Conservation (phyloP, 2,888 invertebrate genomes). For the Hirtodrosophila duncani region DNA sequence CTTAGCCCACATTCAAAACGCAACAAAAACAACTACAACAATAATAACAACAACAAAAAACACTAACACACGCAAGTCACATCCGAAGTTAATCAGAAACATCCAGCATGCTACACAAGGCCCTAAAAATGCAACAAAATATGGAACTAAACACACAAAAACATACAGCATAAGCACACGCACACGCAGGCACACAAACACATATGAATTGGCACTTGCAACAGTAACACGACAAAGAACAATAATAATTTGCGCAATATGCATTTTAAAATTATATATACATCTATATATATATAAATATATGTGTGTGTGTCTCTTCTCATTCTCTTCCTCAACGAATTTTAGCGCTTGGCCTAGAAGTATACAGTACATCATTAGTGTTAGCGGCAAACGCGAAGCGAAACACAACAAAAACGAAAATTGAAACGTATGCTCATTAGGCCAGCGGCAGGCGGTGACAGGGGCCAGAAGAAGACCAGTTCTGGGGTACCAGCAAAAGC, state of each 20-base stretch:
- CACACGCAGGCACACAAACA: slow-evolving; percentile 18
- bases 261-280: slow-evolving; percentile 57
- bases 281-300: no score
- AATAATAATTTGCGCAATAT: slow-evolving; percentile 20
- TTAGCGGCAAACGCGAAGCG: slow-evolving; percentile 21
- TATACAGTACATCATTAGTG: slow-evolving; percentile 67
- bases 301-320: slow-evolving; percentile 45
- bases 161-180: slow-evolving; percentile 8
- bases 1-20: slow-evolving; percentile 55
- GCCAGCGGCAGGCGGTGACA: slow-evolving; percentile 7
- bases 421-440: slow-evolving; percentile 41
- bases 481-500: slow-evolving; percentile 68
- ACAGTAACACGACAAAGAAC: slow-evolving; percentile 17
- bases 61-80: slow-evolving; percentile 16
- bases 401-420: slow-evolving; percentile 20
- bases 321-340: slow-evolving; percentile 40
- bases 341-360: slow-evolving; percentile 70
- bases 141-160: slow-evolving; percentile 3
- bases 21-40: neutral
- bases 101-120: slow-evolving; percentile 37
- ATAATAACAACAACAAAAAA: slow-evolving; percentile 6
- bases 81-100: slow-evolving; percentile 6
- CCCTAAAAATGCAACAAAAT: slow-evolving; percentile 14
- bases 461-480: no score
- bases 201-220: slow-evolving; percentile 35